A percentile compares a stretch with the other conserved stretches of the same genome.
Evolutionary conservation across 2,888 invertebrate species (phyloP).

Genomic region (Caenorhabditis sp.): DNA sequence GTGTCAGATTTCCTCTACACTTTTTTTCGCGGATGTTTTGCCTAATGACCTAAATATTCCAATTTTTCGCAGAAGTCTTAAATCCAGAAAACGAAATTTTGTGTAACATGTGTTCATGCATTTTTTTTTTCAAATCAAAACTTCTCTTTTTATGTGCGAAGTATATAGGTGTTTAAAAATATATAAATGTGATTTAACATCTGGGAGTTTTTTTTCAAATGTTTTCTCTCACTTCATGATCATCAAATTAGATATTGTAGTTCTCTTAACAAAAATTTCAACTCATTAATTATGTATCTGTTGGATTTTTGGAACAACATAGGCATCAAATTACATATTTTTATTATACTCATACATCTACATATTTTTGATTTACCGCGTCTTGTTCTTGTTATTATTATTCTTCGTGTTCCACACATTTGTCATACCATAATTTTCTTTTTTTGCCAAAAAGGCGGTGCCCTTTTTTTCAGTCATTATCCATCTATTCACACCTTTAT

Average conservation of each 20-base stretch:
- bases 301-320: not conserved
- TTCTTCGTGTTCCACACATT: not conserved
- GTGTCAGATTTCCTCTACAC: not conserved
- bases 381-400: not conserved
- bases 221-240: too few species aligned
- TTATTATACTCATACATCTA: not conserved
- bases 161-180: too few species aligned
- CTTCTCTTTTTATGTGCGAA: too few species aligned
- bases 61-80: too few species aligned
- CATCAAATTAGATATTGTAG: too few species aligned
- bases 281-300: not conserved
- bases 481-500: conserved; percentile 1
- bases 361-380: not conserved
- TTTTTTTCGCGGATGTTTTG: not conserved
- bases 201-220: too few species aligned
- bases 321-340: not conserved
- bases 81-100: too few species aligned
- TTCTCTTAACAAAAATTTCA: not conserved
- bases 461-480: conserved; percentile 1
- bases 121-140: too few species aligned
- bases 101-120: too few species aligned
- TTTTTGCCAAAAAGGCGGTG: not conserved
- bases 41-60: too few species aligned
- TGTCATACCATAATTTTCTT: not conserved
- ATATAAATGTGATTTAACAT: too few species aligned